Evolutionary conservation across 2,888 invertebrate genomes (phyloP).

Genomic region (Hymenopus coronatus): DNA sequence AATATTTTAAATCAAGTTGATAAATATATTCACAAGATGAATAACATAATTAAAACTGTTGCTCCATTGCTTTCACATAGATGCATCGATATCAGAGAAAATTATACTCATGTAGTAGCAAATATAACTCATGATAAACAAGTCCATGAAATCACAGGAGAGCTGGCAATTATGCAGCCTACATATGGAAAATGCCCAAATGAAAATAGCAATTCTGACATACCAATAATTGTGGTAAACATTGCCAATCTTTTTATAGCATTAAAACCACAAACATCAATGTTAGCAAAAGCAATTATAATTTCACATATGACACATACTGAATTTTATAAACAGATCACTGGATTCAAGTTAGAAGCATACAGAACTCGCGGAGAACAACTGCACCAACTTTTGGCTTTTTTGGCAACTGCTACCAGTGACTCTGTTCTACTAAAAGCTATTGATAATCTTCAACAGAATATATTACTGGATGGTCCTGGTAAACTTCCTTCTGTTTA

Average conservation of each 20-base stretch:
- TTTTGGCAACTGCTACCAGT: not conserved
- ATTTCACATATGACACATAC: not conserved
- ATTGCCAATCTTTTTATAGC: not conserved
- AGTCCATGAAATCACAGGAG: not conserved
- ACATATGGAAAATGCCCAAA: not conserved
- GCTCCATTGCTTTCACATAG: not conserved
- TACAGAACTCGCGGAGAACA: conserved; percentile 13
- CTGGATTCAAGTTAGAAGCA: not conserved
- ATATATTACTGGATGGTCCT: conserved; percentile 1
- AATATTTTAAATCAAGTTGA: not conserved
- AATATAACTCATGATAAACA: not conserved
- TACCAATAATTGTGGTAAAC: not conserved
- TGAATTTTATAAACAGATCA: not conserved
- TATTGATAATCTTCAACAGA: not conserved
- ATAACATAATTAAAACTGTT: not conserved
- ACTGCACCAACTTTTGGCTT: not conserved
- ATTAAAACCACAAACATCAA: not conserved
- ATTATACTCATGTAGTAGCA: not conserved
- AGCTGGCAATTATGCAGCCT: not conserved
- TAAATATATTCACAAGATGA: not conserved
- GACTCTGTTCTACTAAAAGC: not conserved
- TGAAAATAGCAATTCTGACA: not conserved
- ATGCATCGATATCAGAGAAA: not conserved
- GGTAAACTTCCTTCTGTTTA: not conserved
- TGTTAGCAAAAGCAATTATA: not conserved